Evolutionary conservation across 2,113 vertebrate species (phyloP).

Genomic region (Monarcha castaneiventris): DNA sequence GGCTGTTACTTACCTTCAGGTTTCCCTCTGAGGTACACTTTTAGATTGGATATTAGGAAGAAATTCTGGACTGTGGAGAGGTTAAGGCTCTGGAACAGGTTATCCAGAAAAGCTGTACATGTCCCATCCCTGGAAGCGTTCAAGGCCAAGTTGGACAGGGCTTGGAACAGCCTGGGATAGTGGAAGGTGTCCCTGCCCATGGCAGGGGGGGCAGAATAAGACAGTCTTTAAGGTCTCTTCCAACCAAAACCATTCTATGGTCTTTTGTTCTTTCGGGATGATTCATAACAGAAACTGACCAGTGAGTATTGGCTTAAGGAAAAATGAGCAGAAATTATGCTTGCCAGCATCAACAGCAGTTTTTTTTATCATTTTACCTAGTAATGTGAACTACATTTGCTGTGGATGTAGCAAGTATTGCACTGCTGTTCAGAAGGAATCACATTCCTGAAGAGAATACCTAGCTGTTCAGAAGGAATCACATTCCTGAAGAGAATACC

Average conservation of each 20-base stretch:
- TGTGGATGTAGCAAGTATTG: background rate
- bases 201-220: background rate
- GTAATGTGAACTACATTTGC: background rate
- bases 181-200: too few species aligned
- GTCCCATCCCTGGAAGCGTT: background rate
- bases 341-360: fast-evolving
- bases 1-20: background rate
- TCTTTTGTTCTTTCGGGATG: background rate
- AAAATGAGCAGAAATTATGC: background rate
- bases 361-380: background rate
- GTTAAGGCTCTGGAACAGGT: background rate
- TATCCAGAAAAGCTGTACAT: too few species aligned
- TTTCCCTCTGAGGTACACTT: background rate
- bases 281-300: background rate
- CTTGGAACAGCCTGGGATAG: too few species aligned
- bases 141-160: fast-evolving
- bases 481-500: background rate
- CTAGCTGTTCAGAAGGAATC: background rate
- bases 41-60: background rate
- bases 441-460: background rate
- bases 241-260: background rate
- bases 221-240: background rate
- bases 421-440: background rate
- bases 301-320: background rate
- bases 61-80: too few species aligned